phyloP scores from a whole-genome alignment of 1,140 invertebrate species.

The Philotrypesis tridentata region DNA sequence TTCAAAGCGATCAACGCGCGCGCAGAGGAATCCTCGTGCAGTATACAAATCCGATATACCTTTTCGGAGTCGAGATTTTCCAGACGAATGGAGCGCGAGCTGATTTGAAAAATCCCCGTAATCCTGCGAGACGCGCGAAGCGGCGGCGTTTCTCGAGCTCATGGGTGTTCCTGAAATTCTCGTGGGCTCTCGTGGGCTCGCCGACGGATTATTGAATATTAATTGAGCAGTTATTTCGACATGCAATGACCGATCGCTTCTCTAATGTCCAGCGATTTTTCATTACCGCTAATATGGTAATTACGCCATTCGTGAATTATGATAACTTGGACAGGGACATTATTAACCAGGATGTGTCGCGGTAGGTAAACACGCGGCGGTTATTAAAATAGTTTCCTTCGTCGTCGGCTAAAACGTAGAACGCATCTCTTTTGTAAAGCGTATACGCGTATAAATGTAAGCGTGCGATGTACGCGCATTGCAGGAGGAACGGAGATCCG shows the following conservation, averaged over 20 bases:
- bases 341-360: background rate
- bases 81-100: background rate
- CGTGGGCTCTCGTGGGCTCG: background rate
- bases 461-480: background rate
- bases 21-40: background rate
- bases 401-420: background rate
- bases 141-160: background rate
- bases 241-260: background rate
- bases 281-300: background rate
- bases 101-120: background rate
- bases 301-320: background rate
- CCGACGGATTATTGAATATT: background rate
- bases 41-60: background rate
- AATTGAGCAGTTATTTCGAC: constrained; percentile 1
- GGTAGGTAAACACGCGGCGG: no score
- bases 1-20: background rate
- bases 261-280: background rate
- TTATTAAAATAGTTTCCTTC: background rate
- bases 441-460: background rate
- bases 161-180: background rate
- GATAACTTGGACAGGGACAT: background rate
- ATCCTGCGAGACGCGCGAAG: background rate
- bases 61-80: background rate
- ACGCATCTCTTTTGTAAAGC: background rate
- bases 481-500: background rate